Base-by-base conservation (phyloP, 2,113 vertebrate species). In the Scartelaos histophorus region DNA sequence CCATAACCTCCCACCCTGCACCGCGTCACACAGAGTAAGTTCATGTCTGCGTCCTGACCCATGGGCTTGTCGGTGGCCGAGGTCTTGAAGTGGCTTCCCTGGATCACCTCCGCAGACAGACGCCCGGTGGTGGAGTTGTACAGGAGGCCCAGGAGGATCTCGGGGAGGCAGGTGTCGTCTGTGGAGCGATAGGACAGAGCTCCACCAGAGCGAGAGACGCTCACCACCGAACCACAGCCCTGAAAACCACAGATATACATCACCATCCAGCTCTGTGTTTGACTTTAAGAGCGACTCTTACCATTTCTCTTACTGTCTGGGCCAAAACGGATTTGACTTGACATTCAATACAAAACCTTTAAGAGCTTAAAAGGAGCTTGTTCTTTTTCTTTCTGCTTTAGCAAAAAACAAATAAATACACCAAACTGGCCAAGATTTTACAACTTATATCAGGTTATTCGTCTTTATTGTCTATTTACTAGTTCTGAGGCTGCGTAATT, bases 41-140 rank as follows among this genome's bases (percentile, higher is more conserved):
- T 10, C 9, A 9, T 7, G 9, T 54, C 1, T 21, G 16, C 19
- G 56, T 22, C 24, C 58, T 77, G 70, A 92, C 91, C 89, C 92
- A 97, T 95, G 85, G 96, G 96, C 93, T 98, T 97, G 88, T 97
- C 96, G 0, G 95, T 95, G 88, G 95, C 94, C 75, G 96, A 87
- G 90, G 96, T 96, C 93, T 95, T 98, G 94, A 98, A 98, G 94
- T 98, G 97, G 93, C 95, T 98, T 83, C 97, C 97, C 95, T 97
- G 97, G 92, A 99, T 96, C 88, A 99, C 95, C 94, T 99, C 97
- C 56, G 96, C 96, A 1, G 97, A 97, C 24, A 99, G 92, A 80
- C 94, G 94, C 73, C 97, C 97, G 15, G 97, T 99, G 70, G 96
- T 95, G 72, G 97, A 94, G 47, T 97, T 98, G 91, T 99, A 99